Percentiles rank a stretch among this genome's conserved stretches.
Evolutionary conservation across 1,140 invertebrate species (phyloP).

Genomic region (Trichogramma pretiosum): DNA sequence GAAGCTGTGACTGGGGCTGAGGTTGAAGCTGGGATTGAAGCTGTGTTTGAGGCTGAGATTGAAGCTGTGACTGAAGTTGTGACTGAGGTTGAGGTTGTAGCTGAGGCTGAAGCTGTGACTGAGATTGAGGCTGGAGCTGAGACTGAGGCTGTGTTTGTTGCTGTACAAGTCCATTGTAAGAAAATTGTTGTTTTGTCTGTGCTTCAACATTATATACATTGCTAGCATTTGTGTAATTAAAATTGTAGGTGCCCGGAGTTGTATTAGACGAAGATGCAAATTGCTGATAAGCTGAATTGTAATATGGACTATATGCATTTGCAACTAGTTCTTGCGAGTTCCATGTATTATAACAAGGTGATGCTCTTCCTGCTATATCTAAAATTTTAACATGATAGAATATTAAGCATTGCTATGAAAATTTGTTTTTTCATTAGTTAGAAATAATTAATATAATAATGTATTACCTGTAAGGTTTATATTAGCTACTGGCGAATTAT

Average conservation of each 20-base stretch:
- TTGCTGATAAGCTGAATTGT: conserved; percentile 35
- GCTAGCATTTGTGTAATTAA: conserved; percentile 36
- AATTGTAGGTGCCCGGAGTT: conserved; percentile 35
- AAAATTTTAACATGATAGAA: conserved; percentile 14
- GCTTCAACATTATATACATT: conserved; percentile 22
- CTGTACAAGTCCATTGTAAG: no score
- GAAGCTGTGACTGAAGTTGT: no score
- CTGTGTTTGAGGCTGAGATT: no score
- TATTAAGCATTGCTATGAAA: neutral
- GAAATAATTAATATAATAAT: neutral
- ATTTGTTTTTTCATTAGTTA: neutral
- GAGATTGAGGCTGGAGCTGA: no score
- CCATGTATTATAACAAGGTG: conserved; percentile 35
- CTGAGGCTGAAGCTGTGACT: no score
- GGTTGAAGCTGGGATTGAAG: no score
- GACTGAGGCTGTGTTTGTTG: no score
- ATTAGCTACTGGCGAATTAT: conserved; percentile 36
- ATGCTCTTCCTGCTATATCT: conserved; percentile 38
- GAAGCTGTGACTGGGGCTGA: no score
- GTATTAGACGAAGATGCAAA: conserved; percentile 35
- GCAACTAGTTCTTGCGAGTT: conserved; percentile 35
- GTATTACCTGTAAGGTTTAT: conserved; percentile 38
- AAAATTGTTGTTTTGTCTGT: conserved; percentile 9
- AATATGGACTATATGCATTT: conserved; percentile 36
- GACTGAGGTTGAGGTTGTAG: no score